Evolutionary conservation across 2,113 vertebrate genomes (phyloP), one percentile per base, ranked within the genome.

Genomic region (Cyprinodon brontotheroides): DNA sequence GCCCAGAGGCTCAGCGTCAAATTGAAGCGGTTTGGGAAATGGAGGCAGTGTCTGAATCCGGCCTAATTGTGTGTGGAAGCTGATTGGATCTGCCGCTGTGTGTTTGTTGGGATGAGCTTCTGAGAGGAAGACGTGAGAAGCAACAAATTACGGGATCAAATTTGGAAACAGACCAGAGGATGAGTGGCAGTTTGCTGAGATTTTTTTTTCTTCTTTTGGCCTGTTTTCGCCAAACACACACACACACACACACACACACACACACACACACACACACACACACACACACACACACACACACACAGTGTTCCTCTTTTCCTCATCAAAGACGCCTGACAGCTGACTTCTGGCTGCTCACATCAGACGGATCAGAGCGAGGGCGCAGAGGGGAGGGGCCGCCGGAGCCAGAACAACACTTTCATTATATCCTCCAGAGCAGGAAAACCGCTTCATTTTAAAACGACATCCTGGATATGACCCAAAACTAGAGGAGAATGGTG

Each of bases 291-390:
- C 83, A 29, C 29, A 50, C 77, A 0, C 66, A 50, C 71, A 29
- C 77, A 75, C 57, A 7, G 50, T 57, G 68, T 57, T 65, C 66
- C 38, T 66, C 80, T 41, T 50, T 63, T 72, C 39, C 87, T 87
- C 89, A 90, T 93, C 90, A 92, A 92, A 91, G 89, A 73, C 83
- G 86, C 82, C 53, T 93, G 93, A 94, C 91, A 90, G 93, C 87
- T 90, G 90, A 92, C 90, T 92, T 86, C 91, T 92, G 89, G 75
- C 82, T 91, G 85, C 90, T 87, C 79, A 92, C 90, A 91, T 90
- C 85, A 89, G 85, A 90, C 78, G 77, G 80, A 86, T 74, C 78
- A 73, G 77, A 84, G 77, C 65, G 22, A 61, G 83, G 81, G 67
- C 77, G 75, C 53, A 12, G 74, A 57, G 66, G 76, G 60, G 70